Evolutionary conservation across 2,888 invertebrate genomes (phyloP), one percentile per base, ranked within the genome.

Genomic region (Lepidochitona cinerea): DNA sequence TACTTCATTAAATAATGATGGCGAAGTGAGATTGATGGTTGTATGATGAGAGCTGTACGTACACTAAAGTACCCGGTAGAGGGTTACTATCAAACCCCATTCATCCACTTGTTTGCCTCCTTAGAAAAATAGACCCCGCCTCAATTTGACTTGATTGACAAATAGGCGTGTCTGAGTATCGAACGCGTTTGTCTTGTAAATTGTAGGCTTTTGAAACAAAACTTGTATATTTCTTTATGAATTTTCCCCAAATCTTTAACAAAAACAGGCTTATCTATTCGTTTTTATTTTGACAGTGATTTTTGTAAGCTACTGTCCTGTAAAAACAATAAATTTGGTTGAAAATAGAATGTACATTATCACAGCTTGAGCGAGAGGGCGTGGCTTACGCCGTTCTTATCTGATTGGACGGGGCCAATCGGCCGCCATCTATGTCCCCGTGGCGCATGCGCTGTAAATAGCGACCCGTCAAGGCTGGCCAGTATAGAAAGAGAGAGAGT

Each of bases 1-100:
- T 37, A 69, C 59, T 75, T 75, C 71, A 75, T 75, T 75, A 75
- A 75, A 75, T 72, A 75, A 75, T 69, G 72, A 52, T 75, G 49
- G 4, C 2, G 3, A 59, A 59, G 59, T 23, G 23, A 29, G 59
- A 59, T 59, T 59, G 59, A 59, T 59, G 26, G 59, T 4, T 26
- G 59, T 4, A 4, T 14, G 59, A 29, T 12, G 29, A 59, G 59
- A 29, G 4, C 29, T 23, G 59, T 14, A 14, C 29, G 29, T 59
- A 59, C 29, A 29, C 32, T 59, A 59, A 29, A 59, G 59, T 59
- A 32, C 29, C 29, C 32, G 29, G 59, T 59, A 23, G 59, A 59
- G 23, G 23, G 59, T 32, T 29, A 59, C 26, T 59, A 29, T 14
- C 14, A 32, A 59, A 29, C 29, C 59, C 26, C 59, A 59, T 59